A percentile compares a stretch with the other conserved stretches of the same genome.
Conservation (phyloP, 2,888 invertebrate species). For the Pimpla rufipes region DNA sequence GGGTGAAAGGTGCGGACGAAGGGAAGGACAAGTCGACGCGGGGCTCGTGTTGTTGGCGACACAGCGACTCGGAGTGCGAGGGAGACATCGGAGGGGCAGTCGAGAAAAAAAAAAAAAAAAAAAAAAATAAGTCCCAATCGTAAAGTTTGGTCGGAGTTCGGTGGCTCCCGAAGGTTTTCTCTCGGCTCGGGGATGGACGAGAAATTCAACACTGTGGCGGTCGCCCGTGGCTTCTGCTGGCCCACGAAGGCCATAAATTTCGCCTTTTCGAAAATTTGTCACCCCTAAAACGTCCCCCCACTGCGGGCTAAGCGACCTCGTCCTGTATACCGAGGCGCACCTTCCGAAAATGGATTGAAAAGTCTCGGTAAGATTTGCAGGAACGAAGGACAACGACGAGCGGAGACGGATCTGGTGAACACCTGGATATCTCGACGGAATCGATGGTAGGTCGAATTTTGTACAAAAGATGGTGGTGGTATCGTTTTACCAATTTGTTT, state of each 20-base stretch:
- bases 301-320: conserved; percentile 8
- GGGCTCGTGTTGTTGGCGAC: conserved; percentile 20
- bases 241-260: conserved; percentile 58
- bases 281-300: conserved; percentile 27
- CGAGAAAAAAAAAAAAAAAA: not conserved
- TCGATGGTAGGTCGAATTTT: not conserved
- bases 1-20: conserved; percentile 27
- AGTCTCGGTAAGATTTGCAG: not conserved
- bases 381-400: conserved; percentile 4
- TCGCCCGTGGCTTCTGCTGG: conserved; percentile 38
- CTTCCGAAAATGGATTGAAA: conserved; percentile 18
- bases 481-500: conserved; percentile 13
- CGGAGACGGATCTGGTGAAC: conserved; percentile 21
- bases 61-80: not conserved
- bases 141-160: conserved; percentile 56
- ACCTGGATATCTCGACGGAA: conserved; percentile 31
- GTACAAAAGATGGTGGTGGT: conserved; percentile 3
- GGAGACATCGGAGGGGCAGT: not conserved
- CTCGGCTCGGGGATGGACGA: not conserved
- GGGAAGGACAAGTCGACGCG: conserved; percentile 11
- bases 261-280: conserved; percentile 63
- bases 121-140: conserved; percentile 18
- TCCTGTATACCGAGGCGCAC: not conserved
- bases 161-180: conserved; percentile 42
- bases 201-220: conserved; percentile 6